A percentile compares a stretch with the other conserved stretches of the same genome.
Conservation (phyloP, 2,888 invertebrate genomes). For the Piscicola geometra region DNA sequence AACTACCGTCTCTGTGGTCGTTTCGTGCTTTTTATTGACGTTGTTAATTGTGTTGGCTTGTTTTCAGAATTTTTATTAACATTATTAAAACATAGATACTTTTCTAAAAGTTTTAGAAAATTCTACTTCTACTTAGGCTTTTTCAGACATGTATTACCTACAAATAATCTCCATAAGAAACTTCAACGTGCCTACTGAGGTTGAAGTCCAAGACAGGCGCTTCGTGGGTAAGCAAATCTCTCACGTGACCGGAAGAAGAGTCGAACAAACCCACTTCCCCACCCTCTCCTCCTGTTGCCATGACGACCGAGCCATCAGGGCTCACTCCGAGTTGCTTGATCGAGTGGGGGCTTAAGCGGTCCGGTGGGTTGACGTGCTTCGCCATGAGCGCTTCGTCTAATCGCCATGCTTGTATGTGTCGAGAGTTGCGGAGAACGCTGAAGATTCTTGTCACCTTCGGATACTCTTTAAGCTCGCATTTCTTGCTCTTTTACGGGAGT, state of each 20-base stretch:
- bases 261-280: conserved; percentile 54
- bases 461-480: too few species aligned
- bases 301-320: conserved; percentile 46
- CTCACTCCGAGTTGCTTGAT: conserved; percentile 48
- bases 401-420: conserved; percentile 51
- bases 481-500: too few species aligned
- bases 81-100: background rate
- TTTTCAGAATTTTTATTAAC: background rate
- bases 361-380: conserved; percentile 48
- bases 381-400: conserved; percentile 46
- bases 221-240: conserved; percentile 53
- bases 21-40: background rate
- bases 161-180: too few species aligned
- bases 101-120: background rate
- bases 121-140: too few species aligned
- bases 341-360: conserved; percentile 49
- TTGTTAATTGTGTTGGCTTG: background rate
- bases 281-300: conserved; percentile 49
- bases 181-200: conserved; percentile 27
- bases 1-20: conserved; percentile 46
- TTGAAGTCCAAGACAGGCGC: conserved; percentile 43
- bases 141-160: too few species aligned
- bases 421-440: conserved; percentile 35
- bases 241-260: conserved; percentile 50
- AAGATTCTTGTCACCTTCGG: background rate